These are phyloP conservation scores for Hylia prasina DNA, from an alignment of 2,113 vertebrate genomes.

Conservation along the genomic window DNA sequence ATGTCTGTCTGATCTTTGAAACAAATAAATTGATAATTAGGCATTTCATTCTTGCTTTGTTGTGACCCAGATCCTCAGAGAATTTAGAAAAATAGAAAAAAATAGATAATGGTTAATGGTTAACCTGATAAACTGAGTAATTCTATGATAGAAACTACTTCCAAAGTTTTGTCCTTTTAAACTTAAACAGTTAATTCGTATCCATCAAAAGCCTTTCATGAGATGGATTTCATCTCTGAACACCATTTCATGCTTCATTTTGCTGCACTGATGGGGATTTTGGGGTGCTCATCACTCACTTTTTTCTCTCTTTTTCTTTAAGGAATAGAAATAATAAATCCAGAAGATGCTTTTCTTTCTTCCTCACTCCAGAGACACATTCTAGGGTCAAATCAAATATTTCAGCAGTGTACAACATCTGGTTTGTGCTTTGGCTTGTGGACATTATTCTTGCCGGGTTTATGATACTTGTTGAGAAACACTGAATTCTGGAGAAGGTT, in stretches of 20 bases:
- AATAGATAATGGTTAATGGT: too few species aligned
- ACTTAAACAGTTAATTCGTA: slow-evolving; percentile 17
- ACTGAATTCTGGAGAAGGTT: background rate
- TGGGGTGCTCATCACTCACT: background rate
- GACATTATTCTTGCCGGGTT: background rate
- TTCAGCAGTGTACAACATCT: background rate
- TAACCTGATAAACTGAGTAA: background rate
- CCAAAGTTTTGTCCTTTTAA: slow-evolving; percentile 26
- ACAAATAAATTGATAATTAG: background rate
- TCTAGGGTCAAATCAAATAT: background rate
- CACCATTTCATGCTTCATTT: slow-evolving; percentile 64
- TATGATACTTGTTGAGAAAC: background rate
- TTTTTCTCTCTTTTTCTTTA: background rate
- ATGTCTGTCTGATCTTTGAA: background rate
- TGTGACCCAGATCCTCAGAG: background rate
- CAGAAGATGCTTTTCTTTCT: background rate
- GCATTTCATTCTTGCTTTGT: background rate
- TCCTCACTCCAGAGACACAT: background rate
- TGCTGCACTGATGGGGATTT: slow-evolving; percentile 29
- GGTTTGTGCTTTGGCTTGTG: background rate
- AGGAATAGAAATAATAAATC: background rate
- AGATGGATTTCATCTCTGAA: slow-evolving; percentile 54
- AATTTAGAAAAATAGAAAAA: background rate
- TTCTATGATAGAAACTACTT: background rate
- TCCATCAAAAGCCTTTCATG: slow-evolving; percentile 31